phyloP scores from a whole-genome alignment of 2,113 vertebrate genomes.

The Clupea harengus region DNA sequence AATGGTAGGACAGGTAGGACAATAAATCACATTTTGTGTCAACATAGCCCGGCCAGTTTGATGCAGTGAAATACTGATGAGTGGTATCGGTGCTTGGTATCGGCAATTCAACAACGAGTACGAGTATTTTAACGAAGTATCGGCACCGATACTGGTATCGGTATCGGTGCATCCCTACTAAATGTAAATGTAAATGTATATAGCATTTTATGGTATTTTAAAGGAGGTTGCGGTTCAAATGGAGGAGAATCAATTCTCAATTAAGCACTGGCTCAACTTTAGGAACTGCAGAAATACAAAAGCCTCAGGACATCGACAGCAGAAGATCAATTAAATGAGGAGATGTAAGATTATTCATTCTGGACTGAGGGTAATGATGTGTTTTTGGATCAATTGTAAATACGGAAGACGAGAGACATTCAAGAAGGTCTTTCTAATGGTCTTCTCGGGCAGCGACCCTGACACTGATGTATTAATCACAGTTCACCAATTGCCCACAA shows the following conservation, averaged over 20 bases:
- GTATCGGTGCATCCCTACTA: too few species aligned
- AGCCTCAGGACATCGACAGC: background rate
- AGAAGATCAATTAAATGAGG: background rate
- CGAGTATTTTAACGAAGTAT: too few species aligned
- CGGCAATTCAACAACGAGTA: too few species aligned
- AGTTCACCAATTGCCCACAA: background rate
- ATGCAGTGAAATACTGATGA: too few species aligned
- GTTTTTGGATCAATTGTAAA: background rate
- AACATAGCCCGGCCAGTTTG: too few species aligned
- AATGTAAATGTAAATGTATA: too few species aligned
- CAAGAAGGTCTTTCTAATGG: background rate
- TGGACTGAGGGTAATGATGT: background rate
- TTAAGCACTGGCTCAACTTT: background rate
- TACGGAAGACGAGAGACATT: background rate
- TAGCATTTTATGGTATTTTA: background rate
- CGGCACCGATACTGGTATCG: too few species aligned
- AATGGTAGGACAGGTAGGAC: too few species aligned
- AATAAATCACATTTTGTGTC: too few species aligned
- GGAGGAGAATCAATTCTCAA: constrained; percentile 7
- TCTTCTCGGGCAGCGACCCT: background rate
- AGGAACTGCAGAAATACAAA: background rate
- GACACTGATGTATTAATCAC: background rate
- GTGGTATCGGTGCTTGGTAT: too few species aligned
- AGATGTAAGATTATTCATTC: background rate
- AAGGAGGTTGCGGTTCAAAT: background rate